These are phyloP conservation scores for Felis chaus DNA, from an alignment of 2,113 vertebrate genomes.

Conservation along the genomic window DNA sequence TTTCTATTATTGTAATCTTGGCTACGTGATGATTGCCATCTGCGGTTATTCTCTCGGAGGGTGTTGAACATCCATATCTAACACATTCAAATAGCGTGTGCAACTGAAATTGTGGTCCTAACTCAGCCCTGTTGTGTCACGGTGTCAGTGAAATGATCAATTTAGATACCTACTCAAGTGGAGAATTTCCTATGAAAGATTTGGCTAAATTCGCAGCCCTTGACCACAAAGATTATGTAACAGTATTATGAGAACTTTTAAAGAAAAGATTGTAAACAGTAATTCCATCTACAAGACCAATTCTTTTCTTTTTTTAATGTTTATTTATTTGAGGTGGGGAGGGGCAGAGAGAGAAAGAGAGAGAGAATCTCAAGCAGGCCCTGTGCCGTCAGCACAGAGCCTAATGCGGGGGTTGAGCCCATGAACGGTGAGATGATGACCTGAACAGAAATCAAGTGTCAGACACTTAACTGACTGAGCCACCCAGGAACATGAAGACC, in stretches of 20 bases:
- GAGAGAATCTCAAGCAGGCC: too few species aligned
- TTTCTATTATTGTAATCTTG: not conserved
- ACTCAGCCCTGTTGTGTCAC: not conserved
- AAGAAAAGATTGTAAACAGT: constrained; percentile 48
- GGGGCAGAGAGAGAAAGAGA: too few species aligned
- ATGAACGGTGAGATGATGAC: too few species aligned
- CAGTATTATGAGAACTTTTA: constrained; percentile 16
- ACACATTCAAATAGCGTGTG: not conserved
- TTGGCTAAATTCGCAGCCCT: constrained; percentile 25
- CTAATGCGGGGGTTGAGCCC: too few species aligned
- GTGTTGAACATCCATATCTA: not conserved
- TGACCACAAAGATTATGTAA: constrained; percentile 4
- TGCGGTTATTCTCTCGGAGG: not conserved
- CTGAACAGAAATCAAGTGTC: too few species aligned
- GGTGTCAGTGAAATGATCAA: not conserved
- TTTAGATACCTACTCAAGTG: not conserved
- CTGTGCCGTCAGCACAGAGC: too few species aligned
- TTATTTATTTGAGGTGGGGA: too few species aligned
- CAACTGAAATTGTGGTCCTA: not conserved
- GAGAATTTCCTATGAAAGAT: constrained; percentile 14
- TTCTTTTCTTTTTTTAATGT: not conserved
- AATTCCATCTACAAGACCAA: not conserved
- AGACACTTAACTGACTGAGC: too few species aligned
- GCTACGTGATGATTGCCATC: not conserved
- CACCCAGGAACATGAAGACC: too few species aligned